Conservation (phyloP, 2,113 vertebrate species). For the Onychorhynchus coronatus region DNA sequence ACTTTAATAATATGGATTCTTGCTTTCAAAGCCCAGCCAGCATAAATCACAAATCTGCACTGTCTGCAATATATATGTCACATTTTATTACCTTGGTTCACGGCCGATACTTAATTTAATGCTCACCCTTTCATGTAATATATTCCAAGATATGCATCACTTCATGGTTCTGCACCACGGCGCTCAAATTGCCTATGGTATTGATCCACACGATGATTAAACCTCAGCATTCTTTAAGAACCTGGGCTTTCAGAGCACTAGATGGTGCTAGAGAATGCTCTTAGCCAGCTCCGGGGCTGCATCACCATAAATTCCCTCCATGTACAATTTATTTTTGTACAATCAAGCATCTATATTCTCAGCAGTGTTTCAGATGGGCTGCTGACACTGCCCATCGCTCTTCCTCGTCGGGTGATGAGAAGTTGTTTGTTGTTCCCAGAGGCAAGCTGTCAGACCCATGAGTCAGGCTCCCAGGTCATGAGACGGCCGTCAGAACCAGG, state of each 20-base stretch:
- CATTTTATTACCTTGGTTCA: slow-evolving; percentile 2
- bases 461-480: not conserved
- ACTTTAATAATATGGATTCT: not conserved
- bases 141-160: slow-evolving; percentile 8
- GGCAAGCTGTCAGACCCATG: not conserved
- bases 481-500: not conserved
- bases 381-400: not conserved
- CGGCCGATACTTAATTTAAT: not conserved
- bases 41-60: not conserved
- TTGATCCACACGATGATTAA: not conserved
- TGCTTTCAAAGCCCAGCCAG: not conserved
- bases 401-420: not conserved
- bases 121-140: not conserved
- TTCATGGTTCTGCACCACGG: not conserved
- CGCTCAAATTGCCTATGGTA: not conserved
- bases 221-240: not conserved
- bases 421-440: not conserved
- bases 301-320: not conserved
- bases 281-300: not conserved
- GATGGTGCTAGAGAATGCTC: slow-evolving; percentile 64
- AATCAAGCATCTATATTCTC: not conserved
- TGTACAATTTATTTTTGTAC: not conserved
- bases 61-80: slow-evolving; percentile 6
- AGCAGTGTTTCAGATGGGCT: not conserved
- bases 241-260: slow-evolving; percentile 28